Evolutionary conservation across 2,797 vertebrate genomes (phyloP), one percentile per base, ranked within the genome.

Genomic region (Momotus momota): DNA sequence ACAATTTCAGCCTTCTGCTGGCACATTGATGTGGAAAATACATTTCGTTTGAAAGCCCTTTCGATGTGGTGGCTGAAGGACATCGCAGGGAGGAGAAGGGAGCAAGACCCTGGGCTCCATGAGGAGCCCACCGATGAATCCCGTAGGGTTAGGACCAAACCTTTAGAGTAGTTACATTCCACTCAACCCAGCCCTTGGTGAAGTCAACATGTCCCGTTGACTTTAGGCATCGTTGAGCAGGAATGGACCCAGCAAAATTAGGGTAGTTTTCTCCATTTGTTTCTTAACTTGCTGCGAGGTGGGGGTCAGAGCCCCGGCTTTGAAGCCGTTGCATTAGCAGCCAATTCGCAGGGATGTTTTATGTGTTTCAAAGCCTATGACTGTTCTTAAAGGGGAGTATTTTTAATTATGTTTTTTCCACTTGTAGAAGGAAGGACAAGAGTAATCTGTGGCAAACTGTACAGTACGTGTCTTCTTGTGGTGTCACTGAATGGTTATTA

Each of bases 401-500:
- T 81, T 92, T 90, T 55, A 80, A 38, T 65, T 91, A 5, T 31
- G 66, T 81, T 85, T 89, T 95, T 84, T 81, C 60, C 80, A 79
- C 92, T 95, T 93, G 83, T 97, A 95, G 96, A 95, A 96, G 90
- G 83, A 94, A 96, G 80, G 93, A 88, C 83, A 96, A 94, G 81
- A 97, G 86, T 94, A 94, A 93, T 90, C 92, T 91, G 94, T 97
- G 95, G 87, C 91, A 95, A 95, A 96, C 90, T 96, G 96, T 96
- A 97, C 96, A 97, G 94, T 97, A 91, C 54, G 90, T 96, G 97
- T 96, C 95, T 96, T 97, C 92, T 96, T 95, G 96, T 97, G 93
- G 91, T 97, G 93, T 97, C 96, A 96, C 97, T 97, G 94, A 97
- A 97, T 97, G 94, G 95, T 97, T 94, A 90, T 96, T 97, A 96